phyloP scores from a whole-genome alignment of 2,888 invertebrate genomes.

The Nemotelus pantherinus region DNA sequence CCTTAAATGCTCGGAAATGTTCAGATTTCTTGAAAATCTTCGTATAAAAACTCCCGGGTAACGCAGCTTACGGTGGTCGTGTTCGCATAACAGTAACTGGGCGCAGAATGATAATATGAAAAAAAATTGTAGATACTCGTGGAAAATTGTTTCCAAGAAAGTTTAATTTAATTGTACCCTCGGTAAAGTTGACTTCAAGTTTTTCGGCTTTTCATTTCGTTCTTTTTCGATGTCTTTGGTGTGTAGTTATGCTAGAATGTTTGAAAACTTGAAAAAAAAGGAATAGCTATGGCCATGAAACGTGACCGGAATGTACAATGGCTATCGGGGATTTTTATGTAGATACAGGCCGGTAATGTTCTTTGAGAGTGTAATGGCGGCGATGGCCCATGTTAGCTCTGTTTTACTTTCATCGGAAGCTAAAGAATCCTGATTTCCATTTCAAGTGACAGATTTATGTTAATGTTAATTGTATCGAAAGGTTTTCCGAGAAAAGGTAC shows the following conservation, averaged over 20 bases:
- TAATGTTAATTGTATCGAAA: conserved; percentile 41
- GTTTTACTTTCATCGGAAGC: neutral
- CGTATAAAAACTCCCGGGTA: too few species aligned
- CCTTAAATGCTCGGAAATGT: too few species aligned
- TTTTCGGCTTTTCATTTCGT: conserved; percentile 11
- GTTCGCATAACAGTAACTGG: neutral
- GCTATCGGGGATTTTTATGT: neutral
- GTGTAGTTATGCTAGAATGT: neutral
- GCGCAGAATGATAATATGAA: neutral
- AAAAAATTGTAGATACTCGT: neutral
- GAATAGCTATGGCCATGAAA: conserved; percentile 6
- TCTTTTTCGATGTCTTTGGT: neutral
- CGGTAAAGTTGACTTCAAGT: conserved; percentile 41
- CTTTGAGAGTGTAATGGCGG: neutral
- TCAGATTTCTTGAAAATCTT: too few species aligned
- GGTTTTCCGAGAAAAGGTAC: neutral
- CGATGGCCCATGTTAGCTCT: neutral
- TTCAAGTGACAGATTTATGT: conserved; percentile 48
- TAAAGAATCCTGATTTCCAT: conserved; percentile 47
- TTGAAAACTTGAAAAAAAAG: neutral
- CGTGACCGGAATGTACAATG: conserved; percentile 44
- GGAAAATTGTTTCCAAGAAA: conserved; percentile 45
- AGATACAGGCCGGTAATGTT: neutral
- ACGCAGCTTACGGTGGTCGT: neutral
- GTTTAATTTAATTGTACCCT: conserved; percentile 50